Evolutionary conservation across 2,888 invertebrate species (phyloP), one percentile per base, ranked within the genome.

Genomic region (Dicycla oo): DNA sequence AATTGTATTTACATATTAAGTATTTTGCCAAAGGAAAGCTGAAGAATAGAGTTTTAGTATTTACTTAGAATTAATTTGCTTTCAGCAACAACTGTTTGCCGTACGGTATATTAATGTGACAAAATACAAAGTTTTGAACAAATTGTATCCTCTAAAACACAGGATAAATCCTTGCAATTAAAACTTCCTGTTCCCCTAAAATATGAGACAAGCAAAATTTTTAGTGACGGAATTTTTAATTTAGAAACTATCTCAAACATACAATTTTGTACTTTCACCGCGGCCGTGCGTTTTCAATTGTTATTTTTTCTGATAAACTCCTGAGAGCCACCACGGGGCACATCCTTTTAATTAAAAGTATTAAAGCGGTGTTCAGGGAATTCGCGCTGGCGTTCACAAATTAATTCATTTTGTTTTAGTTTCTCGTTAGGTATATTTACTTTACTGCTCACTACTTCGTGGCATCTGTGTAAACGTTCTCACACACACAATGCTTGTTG

Each of bases 381-480:
- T 80, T 69, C 73, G 54, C 66, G 63, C 60, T 72, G 68, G 75
- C 78, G 66, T 81, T 72, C 67, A 70, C 64, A 78, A 83, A 81
- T 86, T 84, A 86, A 82, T 85, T 86, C 72, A 75, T 80, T 83
- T 86, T 83, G 80, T 85, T 86, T 81, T 85, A 86, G 83, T 87
- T 86, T 80, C 74, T 53, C 73, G 74, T 82, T 62, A 34, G 34
- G 34, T 34, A 78, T 80, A 86, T 86, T 80, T 82, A 83, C 69
- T 67, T n/a, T n/a, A n/a, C 57, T 58, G 72, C 69, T 73, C 67
- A 73, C 34, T 67, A 74, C 65, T 69, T 62, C 20, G 38, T 66
- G 56, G 60, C 65, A 49, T 60, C 69, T 68, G 57, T 47, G 43
- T 64, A 68, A 82, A 77, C 62, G 57, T 78, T 81, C 84, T 68